Evolutionary conservation across 1,140 invertebrate species (phyloP), one percentile per base, ranked within the genome.

Genomic region (Aphelinus certus): DNA sequence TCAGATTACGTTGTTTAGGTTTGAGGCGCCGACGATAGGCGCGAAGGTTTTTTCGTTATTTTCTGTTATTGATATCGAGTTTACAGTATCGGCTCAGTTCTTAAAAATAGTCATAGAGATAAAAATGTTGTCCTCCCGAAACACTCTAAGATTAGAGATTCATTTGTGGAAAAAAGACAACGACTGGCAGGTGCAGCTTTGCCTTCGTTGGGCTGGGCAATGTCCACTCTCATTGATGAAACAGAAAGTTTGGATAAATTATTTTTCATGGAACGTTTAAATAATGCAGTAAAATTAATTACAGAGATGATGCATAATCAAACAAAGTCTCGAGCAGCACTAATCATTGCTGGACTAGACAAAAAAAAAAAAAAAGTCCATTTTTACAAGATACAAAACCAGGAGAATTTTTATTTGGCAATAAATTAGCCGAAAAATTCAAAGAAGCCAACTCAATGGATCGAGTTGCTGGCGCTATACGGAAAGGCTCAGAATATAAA

Each of bases 301-400:
- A n/a, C 73, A 1, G 67, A 77, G 1, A 56, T 71, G 2, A 58
- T 64, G 42, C 58, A 63, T 57, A 72, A 58, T 53, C 68, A 76
- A 9, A 74, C 73, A 3, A 62, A 60, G 3, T 73, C 78, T 1
- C 70, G 78, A 55, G 76, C 70, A 69, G 74, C 73, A 0, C 75
- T 76, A 60, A 76, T 81, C 2, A 42, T 70, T 2, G 76, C 80
- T 48, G 78, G 72, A 1, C 51, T 79, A n/a, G n/a, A n/a, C n/a
- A n/a, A n/a, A 68, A 51, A 3, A 78, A 77, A 66, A 3, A 73
- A 26, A 61, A 71, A 1, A 78, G 71, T 60, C 42, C 56, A 2
- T 3, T 73, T 7, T 7, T 81, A 9, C 46, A 74, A 10, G 65
- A 76, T n/a, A 71, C 67, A 2, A 75, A 75, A 64, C 26, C 71